Evolutionary conservation across 2,888 invertebrate genomes (phyloP).

Genomic region (Lochmaea crataegi): DNA sequence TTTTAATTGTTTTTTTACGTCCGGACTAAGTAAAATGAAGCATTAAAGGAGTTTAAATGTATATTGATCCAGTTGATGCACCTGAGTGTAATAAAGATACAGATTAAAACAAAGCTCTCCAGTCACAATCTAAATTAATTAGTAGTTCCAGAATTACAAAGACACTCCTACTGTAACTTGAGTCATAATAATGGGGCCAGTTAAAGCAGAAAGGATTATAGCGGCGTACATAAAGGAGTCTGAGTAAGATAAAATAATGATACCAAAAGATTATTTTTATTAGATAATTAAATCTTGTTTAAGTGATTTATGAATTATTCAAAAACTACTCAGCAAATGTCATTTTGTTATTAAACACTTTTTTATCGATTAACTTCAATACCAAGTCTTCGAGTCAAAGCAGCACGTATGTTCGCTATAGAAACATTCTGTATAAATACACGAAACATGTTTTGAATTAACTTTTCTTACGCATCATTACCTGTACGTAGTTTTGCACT

Average conservation of each 20-base stretch:
- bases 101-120: conserved; percentile 54
- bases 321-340: no score
- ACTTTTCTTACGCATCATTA: no score
- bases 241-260: background rate
- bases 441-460: no score
- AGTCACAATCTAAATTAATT: conserved; percentile 57
- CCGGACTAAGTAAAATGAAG: no score
- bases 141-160: conserved; percentile 54
- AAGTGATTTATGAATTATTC: background rate
- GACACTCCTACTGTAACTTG: conserved; percentile 51
- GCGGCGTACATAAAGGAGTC: background rate
- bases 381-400: no score
- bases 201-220: conserved; percentile 40
- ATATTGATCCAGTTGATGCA: conserved; percentile 46
- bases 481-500: no score
- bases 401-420: no score
- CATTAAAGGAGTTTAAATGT: no score
- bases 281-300: background rate
- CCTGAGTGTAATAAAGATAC: conserved; percentile 51
- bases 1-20: no score
- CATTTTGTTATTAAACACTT: no score
- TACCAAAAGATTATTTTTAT: background rate
- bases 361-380: no score
- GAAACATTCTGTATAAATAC: no score
- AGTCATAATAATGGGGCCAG: conserved; percentile 52